A percentile compares a stretch with the other conserved stretches of the same genome.
Evolutionary conservation across 2,113 vertebrate genomes (phyloP).

Genomic region (Columbina picui): DNA sequence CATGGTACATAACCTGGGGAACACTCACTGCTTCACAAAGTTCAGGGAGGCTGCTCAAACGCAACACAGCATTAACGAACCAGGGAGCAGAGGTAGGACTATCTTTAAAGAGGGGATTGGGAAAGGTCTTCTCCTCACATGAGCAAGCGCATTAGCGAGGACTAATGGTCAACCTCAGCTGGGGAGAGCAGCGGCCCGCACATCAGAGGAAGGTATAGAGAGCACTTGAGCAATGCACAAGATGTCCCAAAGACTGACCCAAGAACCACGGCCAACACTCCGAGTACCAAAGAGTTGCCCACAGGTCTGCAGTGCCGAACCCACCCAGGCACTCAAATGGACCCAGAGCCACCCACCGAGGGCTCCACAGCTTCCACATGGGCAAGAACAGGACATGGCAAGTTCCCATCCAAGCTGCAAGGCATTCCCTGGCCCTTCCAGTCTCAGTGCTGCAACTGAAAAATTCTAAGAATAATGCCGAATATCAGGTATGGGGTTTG

Average conservation of each 20-base stretch:
- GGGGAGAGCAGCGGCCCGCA: neutral
- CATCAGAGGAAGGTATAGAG: accelerated
- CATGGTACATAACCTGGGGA: accelerated
- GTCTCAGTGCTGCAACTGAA: neutral
- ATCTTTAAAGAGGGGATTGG: neutral
- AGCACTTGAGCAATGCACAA: too few relatives aligned
- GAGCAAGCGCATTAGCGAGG: neutral
- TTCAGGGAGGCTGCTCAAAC: neutral
- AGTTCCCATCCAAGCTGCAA: neutral
- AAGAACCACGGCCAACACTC: neutral
- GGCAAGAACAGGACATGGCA: neutral
- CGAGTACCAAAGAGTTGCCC: neutral
- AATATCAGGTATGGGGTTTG: neutral
- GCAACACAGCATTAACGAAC: accelerated
- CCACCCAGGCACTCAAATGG: accelerated
- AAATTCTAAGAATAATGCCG: neutral
- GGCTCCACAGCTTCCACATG: neutral
- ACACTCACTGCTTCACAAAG: neutral
- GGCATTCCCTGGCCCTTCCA: neutral
- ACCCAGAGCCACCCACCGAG: neutral
- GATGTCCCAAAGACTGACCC: neutral
- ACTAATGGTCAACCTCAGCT: neutral
- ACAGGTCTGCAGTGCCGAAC: neutral
- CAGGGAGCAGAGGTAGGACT: neutral
- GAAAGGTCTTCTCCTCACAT: neutral